phyloP scores from a whole-genome alignment of 2,888 invertebrate genomes.

The Bibio marci region DNA sequence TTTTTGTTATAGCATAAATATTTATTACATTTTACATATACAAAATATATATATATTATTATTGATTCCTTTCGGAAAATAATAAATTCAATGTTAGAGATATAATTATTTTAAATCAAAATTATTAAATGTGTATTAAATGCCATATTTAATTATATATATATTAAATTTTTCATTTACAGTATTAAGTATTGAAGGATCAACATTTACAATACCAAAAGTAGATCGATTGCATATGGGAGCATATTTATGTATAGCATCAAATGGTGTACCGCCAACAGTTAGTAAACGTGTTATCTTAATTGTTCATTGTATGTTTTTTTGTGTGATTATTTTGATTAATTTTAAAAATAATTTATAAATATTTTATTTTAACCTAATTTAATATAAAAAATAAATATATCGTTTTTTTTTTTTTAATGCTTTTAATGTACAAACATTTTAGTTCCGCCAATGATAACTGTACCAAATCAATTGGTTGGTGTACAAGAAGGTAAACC shows the following conservation, averaged over 20 bases:
- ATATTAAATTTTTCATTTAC: slow-evolving; percentile 7
- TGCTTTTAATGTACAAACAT: too few species aligned
- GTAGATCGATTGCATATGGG: slow-evolving; percentile 66
- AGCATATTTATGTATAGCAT: slow-evolving; percentile 64
- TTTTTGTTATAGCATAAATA: too few species aligned
- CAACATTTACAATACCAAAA: slow-evolving; percentile 50
- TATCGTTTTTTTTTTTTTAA: slow-evolving; percentile 5
- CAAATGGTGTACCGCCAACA: slow-evolving; percentile 66
- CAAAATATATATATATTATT: too few species aligned
- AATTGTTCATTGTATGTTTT: slow-evolving; percentile 64
- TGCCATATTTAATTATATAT: too few species aligned
- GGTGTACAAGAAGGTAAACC: slow-evolving; percentile 46
- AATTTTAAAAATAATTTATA: slow-evolving; percentile 8
- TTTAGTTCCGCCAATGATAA: slow-evolving; percentile 57
- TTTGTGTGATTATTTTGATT: slow-evolving; percentile 3
- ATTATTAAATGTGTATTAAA: too few species aligned
- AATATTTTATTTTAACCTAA: neutral
- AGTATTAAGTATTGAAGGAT: slow-evolving; percentile 50
- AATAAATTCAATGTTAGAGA: too few species aligned
- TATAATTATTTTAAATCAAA: too few species aligned
- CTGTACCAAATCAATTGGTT: slow-evolving; percentile 51
- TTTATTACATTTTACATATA: too few species aligned
- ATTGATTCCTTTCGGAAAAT: too few species aligned
- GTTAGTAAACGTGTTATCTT: slow-evolving; percentile 66
- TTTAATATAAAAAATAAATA: neutral